Evolutionary conservation across 2,113 vertebrate genomes (phyloP).

Genomic region (Nanorana parkeri): DNA sequence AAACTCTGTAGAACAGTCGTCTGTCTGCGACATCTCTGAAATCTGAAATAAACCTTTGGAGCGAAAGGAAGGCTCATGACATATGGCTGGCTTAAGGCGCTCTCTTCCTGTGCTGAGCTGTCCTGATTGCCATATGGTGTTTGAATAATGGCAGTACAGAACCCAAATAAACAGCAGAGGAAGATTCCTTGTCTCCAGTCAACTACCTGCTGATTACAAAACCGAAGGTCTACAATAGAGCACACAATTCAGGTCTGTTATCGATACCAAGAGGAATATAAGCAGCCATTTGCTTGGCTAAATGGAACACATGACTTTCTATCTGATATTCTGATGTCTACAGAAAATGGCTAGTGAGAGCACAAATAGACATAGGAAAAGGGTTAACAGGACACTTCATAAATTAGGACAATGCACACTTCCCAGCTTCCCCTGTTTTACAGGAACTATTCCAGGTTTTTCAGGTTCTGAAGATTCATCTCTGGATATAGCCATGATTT

Average conservation of each 20-base stretch:
- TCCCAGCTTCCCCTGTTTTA: too few species aligned
- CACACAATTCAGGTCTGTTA: background rate
- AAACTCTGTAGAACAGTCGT: conserved; percentile 29
- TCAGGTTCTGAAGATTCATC: too few species aligned
- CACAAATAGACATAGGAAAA: too few species aligned
- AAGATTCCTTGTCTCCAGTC: conserved; percentile 18
- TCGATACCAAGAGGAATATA: background rate
- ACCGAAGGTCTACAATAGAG: background rate
- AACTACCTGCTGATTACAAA: conserved; percentile 46
- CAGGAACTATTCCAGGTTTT: too few species aligned
- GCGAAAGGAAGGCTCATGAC: conserved; percentile 45
- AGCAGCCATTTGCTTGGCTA: too few species aligned
- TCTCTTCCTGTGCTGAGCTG: conserved; percentile 44
- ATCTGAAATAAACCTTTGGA: conserved; percentile 46
- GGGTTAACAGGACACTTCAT: too few species aligned
- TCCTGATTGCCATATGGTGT: conserved; percentile 54
- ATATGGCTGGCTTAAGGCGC: conserved; percentile 55
- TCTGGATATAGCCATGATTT: too few species aligned
- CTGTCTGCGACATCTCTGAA: conserved; percentile 37
- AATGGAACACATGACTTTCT: too few species aligned
- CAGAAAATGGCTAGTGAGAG: too few species aligned
- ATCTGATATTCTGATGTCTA: too few species aligned
- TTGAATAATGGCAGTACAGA: conserved; percentile 36
- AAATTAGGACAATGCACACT: too few species aligned
- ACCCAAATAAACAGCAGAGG: conserved; percentile 36